These are phyloP conservation scores for Thinocorus orbignyianus DNA, from an alignment of 2,113 vertebrate genomes.

Conservation along the genomic window DNA sequence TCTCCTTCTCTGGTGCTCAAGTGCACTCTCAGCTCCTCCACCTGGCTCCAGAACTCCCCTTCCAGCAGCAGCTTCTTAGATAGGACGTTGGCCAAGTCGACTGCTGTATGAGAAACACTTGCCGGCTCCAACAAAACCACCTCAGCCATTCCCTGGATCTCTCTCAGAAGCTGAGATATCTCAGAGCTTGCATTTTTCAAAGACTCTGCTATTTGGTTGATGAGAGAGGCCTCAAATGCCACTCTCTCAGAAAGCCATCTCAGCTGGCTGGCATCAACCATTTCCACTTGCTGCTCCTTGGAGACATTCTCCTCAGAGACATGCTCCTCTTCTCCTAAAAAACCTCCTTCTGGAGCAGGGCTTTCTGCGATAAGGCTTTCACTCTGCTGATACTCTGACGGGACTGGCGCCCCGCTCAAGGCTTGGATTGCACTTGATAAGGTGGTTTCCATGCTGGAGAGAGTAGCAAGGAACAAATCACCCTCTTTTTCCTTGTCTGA, in stretches of 20 bases:
- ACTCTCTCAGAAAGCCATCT: slow-evolving; percentile 84
- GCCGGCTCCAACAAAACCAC: slow-evolving; percentile 61
- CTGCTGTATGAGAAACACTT: slow-evolving; percentile 21
- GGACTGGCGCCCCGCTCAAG: slow-evolving; percentile 67
- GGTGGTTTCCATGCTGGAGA: slow-evolving; percentile 80
- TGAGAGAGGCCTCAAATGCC: slow-evolving; percentile 85
- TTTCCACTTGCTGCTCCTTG: background rate
- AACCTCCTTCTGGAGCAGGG: background rate
- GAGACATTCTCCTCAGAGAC: background rate
- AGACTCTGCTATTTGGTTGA: slow-evolving; percentile 88
- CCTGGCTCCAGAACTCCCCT: slow-evolving; percentile 85
- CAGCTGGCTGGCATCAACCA: slow-evolving; percentile 70
- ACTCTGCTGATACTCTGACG: slow-evolving; percentile 11
- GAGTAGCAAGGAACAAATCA: slow-evolving; percentile 64
- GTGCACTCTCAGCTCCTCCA: slow-evolving; percentile 78
- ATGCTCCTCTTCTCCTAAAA: background rate
- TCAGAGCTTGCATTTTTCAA: slow-evolving; percentile 82
- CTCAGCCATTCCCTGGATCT: slow-evolving; percentile 79
- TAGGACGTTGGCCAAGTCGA: slow-evolving; percentile 80
- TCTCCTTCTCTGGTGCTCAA: slow-evolving; percentile 54
- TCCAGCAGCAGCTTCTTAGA: slow-evolving; percentile 88
- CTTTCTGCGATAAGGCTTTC: background rate
- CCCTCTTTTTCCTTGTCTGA: slow-evolving; percentile 63
- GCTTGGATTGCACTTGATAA: slow-evolving; percentile 78
- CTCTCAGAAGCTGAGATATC: slow-evolving; percentile 76